Conservation (phyloP, 2,797 vertebrate species). For the Catharus ustulatus region DNA sequence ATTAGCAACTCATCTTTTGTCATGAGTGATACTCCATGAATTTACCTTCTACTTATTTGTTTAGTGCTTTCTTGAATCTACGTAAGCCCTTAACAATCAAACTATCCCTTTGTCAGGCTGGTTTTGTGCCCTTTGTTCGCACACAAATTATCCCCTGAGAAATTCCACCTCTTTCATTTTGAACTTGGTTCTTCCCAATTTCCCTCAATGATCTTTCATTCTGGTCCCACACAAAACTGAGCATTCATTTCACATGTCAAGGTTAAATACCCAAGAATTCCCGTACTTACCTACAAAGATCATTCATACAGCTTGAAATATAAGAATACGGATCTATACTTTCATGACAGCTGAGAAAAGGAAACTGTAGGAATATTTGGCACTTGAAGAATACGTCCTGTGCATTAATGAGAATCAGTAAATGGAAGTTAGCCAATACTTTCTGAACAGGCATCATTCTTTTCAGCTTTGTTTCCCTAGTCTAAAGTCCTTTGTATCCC, state of each 20-base stretch:
- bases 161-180: background rate
- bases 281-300: constrained; percentile 92
- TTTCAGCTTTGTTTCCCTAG: background rate
- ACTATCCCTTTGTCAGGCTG: background rate
- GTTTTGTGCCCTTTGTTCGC: background rate
- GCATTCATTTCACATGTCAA: background rate
- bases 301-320: constrained; percentile 96
- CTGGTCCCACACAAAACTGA: background rate
- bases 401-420: constrained; percentile 18
- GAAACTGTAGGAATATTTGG: constrained; percentile 94
- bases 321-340: constrained; percentile 97
- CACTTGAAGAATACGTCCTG: constrained; percentile 98
- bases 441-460: background rate
- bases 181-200: background rate
- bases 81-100: background rate
- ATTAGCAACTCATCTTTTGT: background rate
- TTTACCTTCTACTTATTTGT: background rate
- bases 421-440: background rate
- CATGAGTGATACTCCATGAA: background rate
- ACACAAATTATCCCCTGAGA: background rate
- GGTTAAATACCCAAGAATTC: background rate
- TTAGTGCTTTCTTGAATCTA: background rate
- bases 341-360: constrained; percentile 96
- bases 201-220: background rate
- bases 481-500: background rate